Evolutionary conservation across 2,113 vertebrate genomes (phyloP).

Genomic region (Chlorocebus sabaeus): DNA sequence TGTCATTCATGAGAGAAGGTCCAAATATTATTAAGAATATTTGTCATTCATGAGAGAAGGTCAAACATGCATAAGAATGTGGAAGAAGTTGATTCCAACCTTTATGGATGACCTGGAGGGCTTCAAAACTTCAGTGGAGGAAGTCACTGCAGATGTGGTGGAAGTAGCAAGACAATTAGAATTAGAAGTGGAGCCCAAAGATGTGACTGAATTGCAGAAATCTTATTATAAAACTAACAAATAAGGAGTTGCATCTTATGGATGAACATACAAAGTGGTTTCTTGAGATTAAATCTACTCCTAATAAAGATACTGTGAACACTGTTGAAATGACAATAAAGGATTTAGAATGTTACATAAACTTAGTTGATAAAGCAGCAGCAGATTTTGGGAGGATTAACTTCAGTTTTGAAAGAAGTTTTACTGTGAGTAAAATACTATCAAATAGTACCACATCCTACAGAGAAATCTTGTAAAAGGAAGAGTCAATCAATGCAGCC

Average conservation of each 20-base stretch:
- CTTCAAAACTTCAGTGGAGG: neutral
- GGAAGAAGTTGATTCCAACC: neutral
- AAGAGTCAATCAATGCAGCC: neutral
- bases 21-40: neutral
- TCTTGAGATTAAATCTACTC: neutral
- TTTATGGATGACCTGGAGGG: neutral
- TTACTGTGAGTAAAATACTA: neutral
- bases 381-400: neutral
- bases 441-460: neutral
- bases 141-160: neutral
- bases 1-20: neutral
- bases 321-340: neutral
- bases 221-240: neutral
- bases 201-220: neutral
- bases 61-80: neutral
- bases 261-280: neutral
- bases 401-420: neutral
- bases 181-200: neutral
- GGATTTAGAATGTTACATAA: neutral
- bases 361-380: neutral
- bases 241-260: neutral
- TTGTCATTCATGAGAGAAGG: neutral
- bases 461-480: neutral
- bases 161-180: neutral
- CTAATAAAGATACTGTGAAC: neutral